These are phyloP conservation scores for Tetramorium bicarinatum DNA, from an alignment of 2,888 invertebrate species.

Conservation along the genomic window DNA sequence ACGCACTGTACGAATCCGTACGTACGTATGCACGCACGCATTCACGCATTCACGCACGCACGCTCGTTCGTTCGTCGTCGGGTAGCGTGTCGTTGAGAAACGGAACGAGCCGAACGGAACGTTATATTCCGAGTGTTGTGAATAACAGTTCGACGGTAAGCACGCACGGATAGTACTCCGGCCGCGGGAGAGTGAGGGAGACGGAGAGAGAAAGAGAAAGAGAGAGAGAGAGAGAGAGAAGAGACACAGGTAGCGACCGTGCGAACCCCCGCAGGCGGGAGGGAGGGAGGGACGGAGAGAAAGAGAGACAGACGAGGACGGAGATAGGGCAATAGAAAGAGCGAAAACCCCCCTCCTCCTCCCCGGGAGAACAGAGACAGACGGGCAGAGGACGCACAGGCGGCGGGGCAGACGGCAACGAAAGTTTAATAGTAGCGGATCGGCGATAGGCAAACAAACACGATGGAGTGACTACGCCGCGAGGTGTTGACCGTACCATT, in stretches of 20 bases:
- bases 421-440: slow-evolving; percentile 54
- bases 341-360: background rate
- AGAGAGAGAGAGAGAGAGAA: background rate
- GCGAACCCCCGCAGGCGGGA: background rate
- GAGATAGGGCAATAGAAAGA: slow-evolving; percentile 57
- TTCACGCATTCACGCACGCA: background rate
- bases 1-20: background rate
- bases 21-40: background rate
- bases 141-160: slow-evolving; percentile 20
- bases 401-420: slow-evolving; percentile 35
- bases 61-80: background rate
- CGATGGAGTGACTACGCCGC: slow-evolving; percentile 80
- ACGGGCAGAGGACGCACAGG: slow-evolving; percentile 52
- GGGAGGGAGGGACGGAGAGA: background rate
- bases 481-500: slow-evolving; percentile 66
- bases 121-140: slow-evolving; percentile 11
- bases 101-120: slow-evolving; percentile 11
- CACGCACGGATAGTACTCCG: background rate
- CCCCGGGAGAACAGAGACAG: slow-evolving; percentile 49
- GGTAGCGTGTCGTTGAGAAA: slow-evolving; percentile 13
- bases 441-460: slow-evolving; percentile 80
- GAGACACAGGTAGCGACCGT: slow-evolving; percentile 21
- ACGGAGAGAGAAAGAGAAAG: background rate
- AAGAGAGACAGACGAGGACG: slow-evolving; percentile 22
- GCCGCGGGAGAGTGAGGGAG: background rate